These are phyloP conservation scores for Drosophila atripex DNA, from an alignment of 2,888 invertebrate genomes.

Conservation along the genomic window DNA sequence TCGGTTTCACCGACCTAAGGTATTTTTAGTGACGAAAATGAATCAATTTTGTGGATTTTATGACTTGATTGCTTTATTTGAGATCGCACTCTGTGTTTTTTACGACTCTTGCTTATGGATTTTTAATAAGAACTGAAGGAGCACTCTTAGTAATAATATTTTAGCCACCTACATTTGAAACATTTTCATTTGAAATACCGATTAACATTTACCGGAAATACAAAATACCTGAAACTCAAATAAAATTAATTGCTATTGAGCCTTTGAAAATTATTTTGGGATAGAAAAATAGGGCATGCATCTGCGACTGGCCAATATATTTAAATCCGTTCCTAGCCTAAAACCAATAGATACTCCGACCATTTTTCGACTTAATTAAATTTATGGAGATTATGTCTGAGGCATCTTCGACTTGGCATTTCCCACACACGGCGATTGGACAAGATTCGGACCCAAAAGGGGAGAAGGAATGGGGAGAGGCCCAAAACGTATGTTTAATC, in stretches of 20 bases:
- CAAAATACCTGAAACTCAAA: background rate
- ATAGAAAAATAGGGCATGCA: conserved; percentile 9
- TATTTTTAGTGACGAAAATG: conserved; percentile 53
- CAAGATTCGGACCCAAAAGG: conserved; percentile 8
- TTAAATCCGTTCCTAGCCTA: conserved; percentile 4
- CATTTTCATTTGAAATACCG: background rate
- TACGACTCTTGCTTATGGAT: conserved; percentile 33
- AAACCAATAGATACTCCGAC: conserved; percentile 11
- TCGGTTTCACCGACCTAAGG: conserved; percentile 19
- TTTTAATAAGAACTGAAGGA: conserved; percentile 28
- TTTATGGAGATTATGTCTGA: conserved; percentile 60
- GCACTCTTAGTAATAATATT: background rate
- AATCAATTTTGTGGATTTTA: conserved; percentile 65
- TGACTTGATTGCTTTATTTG: conserved; percentile 53
- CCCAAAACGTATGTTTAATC: conserved; percentile 69
- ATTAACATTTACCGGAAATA: conserved; percentile 7
- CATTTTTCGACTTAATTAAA: conserved; percentile 58
- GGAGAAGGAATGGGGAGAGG: conserved; percentile 11
- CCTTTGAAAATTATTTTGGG: background rate
- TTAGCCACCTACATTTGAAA: background rate
- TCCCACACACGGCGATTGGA: conserved; percentile 69
- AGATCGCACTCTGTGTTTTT: conserved; percentile 38
- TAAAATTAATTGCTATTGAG: background rate
- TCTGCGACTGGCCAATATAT: conserved; percentile 11
- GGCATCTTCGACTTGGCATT: conserved; percentile 44